Evolutionary conservation across 1,140 invertebrate species (phyloP).

Genomic region (Phymastichus coffea): DNA sequence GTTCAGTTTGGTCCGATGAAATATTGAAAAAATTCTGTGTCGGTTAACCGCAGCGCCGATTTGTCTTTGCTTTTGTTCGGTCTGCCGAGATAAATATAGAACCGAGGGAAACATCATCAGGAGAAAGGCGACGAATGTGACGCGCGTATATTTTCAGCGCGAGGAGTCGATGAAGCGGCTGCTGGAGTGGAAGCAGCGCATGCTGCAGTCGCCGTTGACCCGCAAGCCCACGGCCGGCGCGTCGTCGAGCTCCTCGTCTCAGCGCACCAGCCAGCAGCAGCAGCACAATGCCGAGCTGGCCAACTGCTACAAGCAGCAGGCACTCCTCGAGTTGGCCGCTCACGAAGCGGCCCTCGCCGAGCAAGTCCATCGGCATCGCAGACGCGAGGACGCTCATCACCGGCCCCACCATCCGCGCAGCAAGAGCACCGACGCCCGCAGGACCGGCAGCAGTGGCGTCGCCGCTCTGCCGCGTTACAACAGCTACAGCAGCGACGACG

Average conservation of each 20-base stretch:
- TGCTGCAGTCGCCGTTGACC: conserved; percentile 85
- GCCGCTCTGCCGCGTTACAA: conserved; percentile 67
- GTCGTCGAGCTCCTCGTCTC: conserved; percentile 47
- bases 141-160: no score
- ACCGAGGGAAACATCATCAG: no score
- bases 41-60: no score
- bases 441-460: conserved; percentile 45
- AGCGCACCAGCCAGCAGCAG: conserved; percentile 24
- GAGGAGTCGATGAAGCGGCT: conserved; percentile 90
- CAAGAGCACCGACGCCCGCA: conserved; percentile 53
- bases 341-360: conserved; percentile 42
- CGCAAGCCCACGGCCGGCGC: conserved; percentile 67
- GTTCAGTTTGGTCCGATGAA: no score
- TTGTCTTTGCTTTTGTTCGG: no score
- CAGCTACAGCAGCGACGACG: conserved; percentile 83
- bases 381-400: conserved; percentile 51
- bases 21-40: no score
- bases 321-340: conserved; percentile 44
- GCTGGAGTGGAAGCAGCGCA: conserved; percentile 89
- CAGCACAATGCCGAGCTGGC: conserved; percentile 44
- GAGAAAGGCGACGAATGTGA: no score
- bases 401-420: conserved; percentile 51
- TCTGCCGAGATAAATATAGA: no score
- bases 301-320: conserved; percentile 55
- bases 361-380: conserved; percentile 36